Base-by-base conservation (phyloP, 2,797 vertebrate genomes). In the Dendrocincla tyrannina region DNA sequence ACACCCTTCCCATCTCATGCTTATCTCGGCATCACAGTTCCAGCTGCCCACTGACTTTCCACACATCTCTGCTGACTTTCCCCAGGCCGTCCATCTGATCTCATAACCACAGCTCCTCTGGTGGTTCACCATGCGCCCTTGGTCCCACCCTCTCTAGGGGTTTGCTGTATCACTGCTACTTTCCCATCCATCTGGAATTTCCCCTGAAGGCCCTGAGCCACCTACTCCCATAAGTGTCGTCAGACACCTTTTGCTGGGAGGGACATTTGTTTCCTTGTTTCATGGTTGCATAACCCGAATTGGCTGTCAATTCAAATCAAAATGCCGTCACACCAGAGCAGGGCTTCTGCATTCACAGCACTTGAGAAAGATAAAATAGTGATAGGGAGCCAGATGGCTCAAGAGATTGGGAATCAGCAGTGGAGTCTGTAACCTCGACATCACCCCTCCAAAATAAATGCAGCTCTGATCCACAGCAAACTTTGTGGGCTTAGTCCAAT, bases 81-180 rank as follows among this genome's bases (percentile, higher is more conserved):
- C 73, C 88, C 73, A 63, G 89, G 47, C 87, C 17, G 1, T 12
- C 72, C 16, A 4, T 83, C 88, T 96, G 96, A 95, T 82, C 86
- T 97, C 96, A 96, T 95, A 93, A 82, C 95, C 93, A n/a, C 96
- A 95, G 84, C 83, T 93, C 60, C 94, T 80, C 72, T 42, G 55
- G 27, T 44, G 24, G 59, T 19, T 95, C 70, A 47, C 92, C 78
- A 49, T 17, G 17, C 63, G 73, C 33, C 82, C 70, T 20, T 3
- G 37, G 14, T 92, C 91, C 69, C 85, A 64, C 93, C 93, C 93
- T 93, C 35, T 8, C 1, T 14, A 46, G 86, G 66, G 74, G 12
- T 46, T 93, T 92, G 80, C 44, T 90, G 17, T 55, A 63, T 68
- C 87, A 70, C 60, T 87, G 60, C 78, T 77, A 52, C 89, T 94